Evolutionary conservation across 2,888 invertebrate genomes (phyloP).

Genomic region (Calameuta idolon): DNA sequence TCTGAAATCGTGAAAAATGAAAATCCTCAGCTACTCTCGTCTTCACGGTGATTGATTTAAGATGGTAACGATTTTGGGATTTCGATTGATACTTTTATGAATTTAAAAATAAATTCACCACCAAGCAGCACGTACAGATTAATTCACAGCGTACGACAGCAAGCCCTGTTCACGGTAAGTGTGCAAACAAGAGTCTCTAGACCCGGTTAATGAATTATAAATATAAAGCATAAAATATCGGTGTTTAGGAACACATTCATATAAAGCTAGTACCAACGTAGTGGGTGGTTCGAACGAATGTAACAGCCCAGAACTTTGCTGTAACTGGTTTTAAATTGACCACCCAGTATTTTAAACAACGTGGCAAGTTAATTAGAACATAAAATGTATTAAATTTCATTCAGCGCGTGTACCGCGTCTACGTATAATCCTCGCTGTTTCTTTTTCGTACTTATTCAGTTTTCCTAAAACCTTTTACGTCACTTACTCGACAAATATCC

Average conservation of each 20-base stretch:
- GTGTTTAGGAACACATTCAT: background rate
- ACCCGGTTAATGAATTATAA: background rate
- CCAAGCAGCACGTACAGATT: background rate
- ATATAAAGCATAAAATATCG: too few species aligned
- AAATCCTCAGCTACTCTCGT: background rate
- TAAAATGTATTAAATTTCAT: background rate
- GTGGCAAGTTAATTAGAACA: background rate
- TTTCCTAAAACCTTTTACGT: background rate
- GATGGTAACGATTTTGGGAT: background rate
- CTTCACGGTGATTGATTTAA: background rate
- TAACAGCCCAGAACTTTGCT: background rate
- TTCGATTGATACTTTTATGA: background rate
- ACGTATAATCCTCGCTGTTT: background rate
- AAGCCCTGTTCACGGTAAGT: background rate
- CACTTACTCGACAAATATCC: background rate
- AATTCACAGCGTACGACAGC: background rate
- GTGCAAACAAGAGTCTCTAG: background rate
- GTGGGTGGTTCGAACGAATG: background rate
- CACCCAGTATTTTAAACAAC: background rate
- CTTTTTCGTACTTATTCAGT: background rate
- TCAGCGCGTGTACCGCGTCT: background rate
- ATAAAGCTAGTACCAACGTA: background rate
- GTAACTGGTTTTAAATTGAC: background rate
- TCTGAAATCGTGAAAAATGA: slow-evolving; percentile 40
- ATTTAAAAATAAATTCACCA: background rate